Evolutionary conservation across 2,797 vertebrate species (phyloP).

Genomic region (Austrolebias charrua): DNA sequence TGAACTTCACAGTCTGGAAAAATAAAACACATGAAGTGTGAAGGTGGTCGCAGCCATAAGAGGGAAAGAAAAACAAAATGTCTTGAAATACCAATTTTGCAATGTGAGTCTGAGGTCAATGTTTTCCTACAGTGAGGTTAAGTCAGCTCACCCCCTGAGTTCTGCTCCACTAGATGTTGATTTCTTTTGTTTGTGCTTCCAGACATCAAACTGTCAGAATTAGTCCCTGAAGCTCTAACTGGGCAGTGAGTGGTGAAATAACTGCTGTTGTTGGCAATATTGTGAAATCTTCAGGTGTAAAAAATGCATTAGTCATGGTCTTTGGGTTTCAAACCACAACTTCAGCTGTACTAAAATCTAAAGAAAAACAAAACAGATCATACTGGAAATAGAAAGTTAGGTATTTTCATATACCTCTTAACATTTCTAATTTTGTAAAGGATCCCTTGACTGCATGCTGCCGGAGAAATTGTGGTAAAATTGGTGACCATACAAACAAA

Average conservation of each 20-base stretch:
- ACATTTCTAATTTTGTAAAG: too few relatives aligned
- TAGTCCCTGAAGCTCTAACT: neutral
- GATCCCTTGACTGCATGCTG: too few relatives aligned
- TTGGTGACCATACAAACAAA: too few relatives aligned
- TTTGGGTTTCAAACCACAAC: neutral
- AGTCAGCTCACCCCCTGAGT: neutral
- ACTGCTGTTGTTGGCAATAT: neutral
- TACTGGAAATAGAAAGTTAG: too few relatives aligned
- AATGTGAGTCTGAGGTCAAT: constrained; percentile 7
- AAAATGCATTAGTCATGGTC: neutral
- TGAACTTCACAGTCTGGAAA: neutral
- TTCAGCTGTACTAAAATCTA: neutral
- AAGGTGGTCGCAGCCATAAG: neutral
- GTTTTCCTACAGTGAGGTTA: constrained; percentile 2
- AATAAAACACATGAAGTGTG: constrained; percentile 7
- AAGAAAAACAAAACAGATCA: neutral
- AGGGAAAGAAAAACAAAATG: neutral
- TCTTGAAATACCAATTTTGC: neutral
- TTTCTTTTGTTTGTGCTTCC: neutral
- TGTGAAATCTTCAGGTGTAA: neutral
- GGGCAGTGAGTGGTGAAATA: neutral
- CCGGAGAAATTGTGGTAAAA: too few relatives aligned
- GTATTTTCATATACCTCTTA: too few relatives aligned
- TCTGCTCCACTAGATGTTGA: neutral
- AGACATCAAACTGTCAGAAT: neutral